Percentiles rank a stretch among this genome's conserved stretches.
Conservation (phyloP, 2,797 vertebrate genomes). For the Lemur catta region DNA sequence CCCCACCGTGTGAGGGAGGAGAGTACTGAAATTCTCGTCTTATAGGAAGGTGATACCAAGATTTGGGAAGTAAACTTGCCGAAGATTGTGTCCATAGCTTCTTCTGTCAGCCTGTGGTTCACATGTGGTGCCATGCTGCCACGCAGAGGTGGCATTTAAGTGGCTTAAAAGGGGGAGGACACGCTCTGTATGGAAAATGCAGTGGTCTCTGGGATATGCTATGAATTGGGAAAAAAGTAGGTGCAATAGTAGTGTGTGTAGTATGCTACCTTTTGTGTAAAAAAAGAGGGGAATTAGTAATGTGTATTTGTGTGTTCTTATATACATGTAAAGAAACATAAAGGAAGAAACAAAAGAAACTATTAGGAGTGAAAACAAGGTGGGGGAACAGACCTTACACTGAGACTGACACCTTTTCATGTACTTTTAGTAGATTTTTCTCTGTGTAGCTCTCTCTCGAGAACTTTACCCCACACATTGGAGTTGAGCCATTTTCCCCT, state of each 20-base stretch:
- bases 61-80: neutral
- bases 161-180: neutral
- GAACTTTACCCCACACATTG: neutral
- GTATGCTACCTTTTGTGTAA: neutral
- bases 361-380: fast-evolving
- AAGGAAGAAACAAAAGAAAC: too few relatives aligned
- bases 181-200: too few relatives aligned
- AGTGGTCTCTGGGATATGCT: fast-evolving
- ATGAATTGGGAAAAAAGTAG: neutral
- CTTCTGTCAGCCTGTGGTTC: neutral
- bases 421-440: neutral
- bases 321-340: neutral
- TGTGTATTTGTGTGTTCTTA: fast-evolving
- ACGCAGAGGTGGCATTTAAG: neutral
- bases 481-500: neutral
- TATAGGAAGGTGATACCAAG: neutral
- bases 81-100: neutral
- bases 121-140: neutral
- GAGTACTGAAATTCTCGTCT: neutral
- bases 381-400: neutral
- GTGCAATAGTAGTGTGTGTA: fast-evolving
- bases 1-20: neutral
- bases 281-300: neutral
- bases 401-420: too few relatives aligned
- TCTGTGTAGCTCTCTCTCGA: neutral